Evolutionary conservation across 2,888 invertebrate genomes (phyloP).

Genomic region (Lucinisca nassula): DNA sequence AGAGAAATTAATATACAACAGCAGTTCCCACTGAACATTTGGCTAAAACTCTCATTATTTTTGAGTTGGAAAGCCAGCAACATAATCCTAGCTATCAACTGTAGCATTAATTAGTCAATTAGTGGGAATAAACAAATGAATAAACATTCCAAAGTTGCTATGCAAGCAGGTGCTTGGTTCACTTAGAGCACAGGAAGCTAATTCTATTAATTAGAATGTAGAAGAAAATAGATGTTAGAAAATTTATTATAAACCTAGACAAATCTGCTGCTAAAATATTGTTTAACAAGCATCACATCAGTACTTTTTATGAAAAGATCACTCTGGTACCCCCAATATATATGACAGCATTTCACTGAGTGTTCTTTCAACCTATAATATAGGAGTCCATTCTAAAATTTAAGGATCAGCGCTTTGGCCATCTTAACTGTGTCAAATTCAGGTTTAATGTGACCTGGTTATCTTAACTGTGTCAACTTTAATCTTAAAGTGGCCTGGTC

Average conservation of each 20-base stretch:
- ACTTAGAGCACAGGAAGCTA: conserved; percentile 54
- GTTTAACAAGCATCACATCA: no score
- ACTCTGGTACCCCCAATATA: no score
- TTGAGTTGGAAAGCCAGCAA: not conserved
- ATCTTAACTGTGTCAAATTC: no score
- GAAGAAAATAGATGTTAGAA: not conserved
- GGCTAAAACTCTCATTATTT: not conserved
- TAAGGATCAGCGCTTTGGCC: no score
- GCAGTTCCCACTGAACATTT: not conserved
- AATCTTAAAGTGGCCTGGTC: no score
- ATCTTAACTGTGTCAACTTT: no score
- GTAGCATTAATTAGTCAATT: conserved; percentile 64
- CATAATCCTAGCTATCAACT: conserved; percentile 21
- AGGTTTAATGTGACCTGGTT: no score
- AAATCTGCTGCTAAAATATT: no score
- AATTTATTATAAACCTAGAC: not conserved
- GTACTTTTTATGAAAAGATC: no score
- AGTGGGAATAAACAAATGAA: conserved; percentile 62
- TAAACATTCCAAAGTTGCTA: conserved; percentile 48
- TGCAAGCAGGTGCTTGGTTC: not conserved
- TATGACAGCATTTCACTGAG: no score
- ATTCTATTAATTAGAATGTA: conserved; percentile 62
- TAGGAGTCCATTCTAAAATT: no score
- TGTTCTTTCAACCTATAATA: no score
- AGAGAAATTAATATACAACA: not conserved